Conservation (phyloP, 1,140 invertebrate genomes). For the Sminthurides bifidus region DNA sequence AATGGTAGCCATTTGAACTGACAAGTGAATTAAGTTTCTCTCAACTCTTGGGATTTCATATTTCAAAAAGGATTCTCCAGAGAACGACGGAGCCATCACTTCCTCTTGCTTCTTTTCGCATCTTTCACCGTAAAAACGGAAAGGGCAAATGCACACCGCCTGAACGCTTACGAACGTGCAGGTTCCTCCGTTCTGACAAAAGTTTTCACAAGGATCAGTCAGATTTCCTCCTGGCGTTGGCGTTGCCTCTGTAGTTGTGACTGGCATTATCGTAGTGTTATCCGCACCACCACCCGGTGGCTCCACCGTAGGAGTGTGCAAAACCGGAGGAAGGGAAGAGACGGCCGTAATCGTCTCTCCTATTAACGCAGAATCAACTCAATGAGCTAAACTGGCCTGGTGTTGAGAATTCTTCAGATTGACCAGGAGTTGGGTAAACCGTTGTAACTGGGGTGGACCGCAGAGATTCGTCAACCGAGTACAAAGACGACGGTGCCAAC, state of each 20-base stretch:
- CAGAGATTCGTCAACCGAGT: neutral
- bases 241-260: neutral
- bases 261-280: neutral
- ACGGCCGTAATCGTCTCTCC: too few species aligned
- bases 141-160: conserved; percentile 25
- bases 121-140: conserved; percentile 20
- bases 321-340: neutral
- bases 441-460: neutral
- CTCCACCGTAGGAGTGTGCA: neutral
- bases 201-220: conserved; percentile 27
- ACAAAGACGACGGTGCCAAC: neutral
- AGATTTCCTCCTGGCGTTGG: conserved; percentile 7
- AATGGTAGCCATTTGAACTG: conserved; percentile 20
- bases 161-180: conserved; percentile 15
- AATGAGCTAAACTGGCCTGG: too few species aligned
- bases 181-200: conserved; percentile 28
- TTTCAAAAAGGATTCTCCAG: conserved; percentile 24
- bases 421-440: conserved; percentile 4
- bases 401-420: neutral
- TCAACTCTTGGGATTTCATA: conserved; percentile 12
- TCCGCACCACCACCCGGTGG: neutral
- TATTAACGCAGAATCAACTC: too few species aligned
- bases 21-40: conserved; percentile 7
- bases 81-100: conserved; percentile 20
- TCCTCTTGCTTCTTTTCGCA: conserved; percentile 16